Conservation (phyloP, 2,797 vertebrate species). For the Pipistrellus pipistrellus region DNA sequence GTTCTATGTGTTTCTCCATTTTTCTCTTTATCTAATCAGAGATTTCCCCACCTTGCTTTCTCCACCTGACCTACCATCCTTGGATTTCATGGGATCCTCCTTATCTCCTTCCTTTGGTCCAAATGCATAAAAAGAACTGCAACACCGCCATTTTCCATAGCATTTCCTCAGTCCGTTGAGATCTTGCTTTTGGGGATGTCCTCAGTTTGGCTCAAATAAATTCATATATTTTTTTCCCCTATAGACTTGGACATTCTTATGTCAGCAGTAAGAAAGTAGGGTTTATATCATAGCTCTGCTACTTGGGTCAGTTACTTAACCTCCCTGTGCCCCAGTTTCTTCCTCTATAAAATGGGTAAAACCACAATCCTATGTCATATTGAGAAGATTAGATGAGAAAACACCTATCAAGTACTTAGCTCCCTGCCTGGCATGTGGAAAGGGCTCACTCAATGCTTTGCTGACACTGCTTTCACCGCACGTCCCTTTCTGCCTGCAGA, state of each 20-base stretch:
- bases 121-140: background rate
- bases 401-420: background rate
- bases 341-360: background rate
- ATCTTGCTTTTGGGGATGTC: background rate
- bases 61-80: background rate
- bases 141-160: background rate
- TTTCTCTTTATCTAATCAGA: background rate
- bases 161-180: background rate
- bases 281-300: background rate
- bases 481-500: background rate
- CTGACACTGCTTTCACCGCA: background rate
- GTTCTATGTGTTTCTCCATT: background rate
- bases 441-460: background rate
- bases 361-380: background rate
- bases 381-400: background rate
- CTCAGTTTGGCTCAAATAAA: background rate
- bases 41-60: background rate
- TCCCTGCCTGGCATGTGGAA: background rate
- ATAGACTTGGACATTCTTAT: background rate
- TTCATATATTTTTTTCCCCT: background rate
- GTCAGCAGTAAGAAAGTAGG: background rate
- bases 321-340: background rate
- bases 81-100: background rate
- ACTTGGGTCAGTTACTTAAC: background rate
- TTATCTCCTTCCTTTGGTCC: background rate